Percentiles rank a stretch among this genome's conserved stretches.
These are phyloP conservation scores for Ceratotherium simum DNA, from an alignment of 2,113 vertebrate species.

Conservation along the genomic window DNA sequence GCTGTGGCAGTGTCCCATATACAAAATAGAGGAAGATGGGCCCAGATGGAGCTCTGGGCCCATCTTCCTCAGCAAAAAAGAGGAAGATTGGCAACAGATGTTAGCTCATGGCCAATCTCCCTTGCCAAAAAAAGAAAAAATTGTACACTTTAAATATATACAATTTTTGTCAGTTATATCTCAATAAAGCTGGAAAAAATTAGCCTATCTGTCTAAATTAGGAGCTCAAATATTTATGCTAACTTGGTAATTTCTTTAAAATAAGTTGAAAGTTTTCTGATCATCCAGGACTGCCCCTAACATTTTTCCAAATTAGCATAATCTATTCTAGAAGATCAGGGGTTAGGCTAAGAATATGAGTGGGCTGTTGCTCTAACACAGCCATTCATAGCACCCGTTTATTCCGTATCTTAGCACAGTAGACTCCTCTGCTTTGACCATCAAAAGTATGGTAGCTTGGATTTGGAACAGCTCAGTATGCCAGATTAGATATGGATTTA, in stretches of 20 bases:
- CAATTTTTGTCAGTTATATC: background rate
- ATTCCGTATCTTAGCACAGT: background rate
- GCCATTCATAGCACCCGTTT: background rate
- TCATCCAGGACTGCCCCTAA: background rate
- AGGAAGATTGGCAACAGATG: too few relatives aligned
- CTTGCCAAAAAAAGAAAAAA: too few relatives aligned
- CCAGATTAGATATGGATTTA: background rate
- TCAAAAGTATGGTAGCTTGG: background rate
- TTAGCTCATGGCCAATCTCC: too few relatives aligned
- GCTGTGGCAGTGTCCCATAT: too few relatives aligned
- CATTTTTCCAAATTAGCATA: background rate
- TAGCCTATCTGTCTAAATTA: background rate
- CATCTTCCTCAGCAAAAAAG: too few relatives aligned
- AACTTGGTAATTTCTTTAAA: background rate
- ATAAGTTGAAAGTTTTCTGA: slow-evolving; percentile 3
- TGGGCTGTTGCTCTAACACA: background rate
- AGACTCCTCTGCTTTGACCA: background rate
- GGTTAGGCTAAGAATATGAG: background rate
- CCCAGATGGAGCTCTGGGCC: too few relatives aligned
- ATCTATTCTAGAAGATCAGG: background rate
- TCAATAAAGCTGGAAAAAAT: background rate
- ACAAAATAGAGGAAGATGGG: too few relatives aligned
- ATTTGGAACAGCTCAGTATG: background rate
- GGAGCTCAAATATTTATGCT: background rate
- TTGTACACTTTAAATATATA: too few relatives aligned